These are phyloP conservation scores for Oreortyx pictus DNA, from an alignment of 2,797 vertebrate genomes.

Conservation along the genomic window DNA sequence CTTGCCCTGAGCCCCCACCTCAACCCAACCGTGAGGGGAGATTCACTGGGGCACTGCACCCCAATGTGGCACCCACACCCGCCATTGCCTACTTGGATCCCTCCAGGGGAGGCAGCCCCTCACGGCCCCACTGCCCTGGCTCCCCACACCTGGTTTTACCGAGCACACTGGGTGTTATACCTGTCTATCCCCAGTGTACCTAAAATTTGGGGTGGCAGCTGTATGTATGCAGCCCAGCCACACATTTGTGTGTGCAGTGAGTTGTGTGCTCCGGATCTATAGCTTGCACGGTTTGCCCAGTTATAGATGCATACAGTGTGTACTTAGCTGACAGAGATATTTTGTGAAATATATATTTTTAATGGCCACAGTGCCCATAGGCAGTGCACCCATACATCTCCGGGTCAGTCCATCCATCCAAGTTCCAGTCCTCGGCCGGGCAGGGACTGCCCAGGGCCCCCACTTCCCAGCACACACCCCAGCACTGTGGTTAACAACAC, in stretches of 20 bases:
- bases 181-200: accelerated
- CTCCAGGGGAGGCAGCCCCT: neutral
- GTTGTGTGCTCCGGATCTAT: neutral
- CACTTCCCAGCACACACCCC: accelerated
- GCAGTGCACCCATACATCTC: accelerated
- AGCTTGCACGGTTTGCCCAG: neutral
- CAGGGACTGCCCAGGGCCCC: accelerated
- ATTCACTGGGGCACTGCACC: accelerated
- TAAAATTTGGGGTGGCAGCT: neutral
- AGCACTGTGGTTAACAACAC: accelerated
- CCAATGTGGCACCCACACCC: neutral
- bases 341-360: neutral
- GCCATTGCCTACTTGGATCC: neutral
- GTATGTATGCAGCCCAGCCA: accelerated
- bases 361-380: accelerated
- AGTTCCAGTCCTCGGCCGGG: neutral
- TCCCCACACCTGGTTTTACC: accelerated
- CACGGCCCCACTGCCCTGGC: neutral
- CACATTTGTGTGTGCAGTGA: accelerated
- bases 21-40: neutral
- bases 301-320: accelerated
- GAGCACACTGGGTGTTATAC: accelerated
- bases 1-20: accelerated
- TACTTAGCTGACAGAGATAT: accelerated
- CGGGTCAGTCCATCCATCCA: neutral